phyloP scores from a whole-genome alignment of 2,888 invertebrate species.

The Dryobota labecula region DNA sequence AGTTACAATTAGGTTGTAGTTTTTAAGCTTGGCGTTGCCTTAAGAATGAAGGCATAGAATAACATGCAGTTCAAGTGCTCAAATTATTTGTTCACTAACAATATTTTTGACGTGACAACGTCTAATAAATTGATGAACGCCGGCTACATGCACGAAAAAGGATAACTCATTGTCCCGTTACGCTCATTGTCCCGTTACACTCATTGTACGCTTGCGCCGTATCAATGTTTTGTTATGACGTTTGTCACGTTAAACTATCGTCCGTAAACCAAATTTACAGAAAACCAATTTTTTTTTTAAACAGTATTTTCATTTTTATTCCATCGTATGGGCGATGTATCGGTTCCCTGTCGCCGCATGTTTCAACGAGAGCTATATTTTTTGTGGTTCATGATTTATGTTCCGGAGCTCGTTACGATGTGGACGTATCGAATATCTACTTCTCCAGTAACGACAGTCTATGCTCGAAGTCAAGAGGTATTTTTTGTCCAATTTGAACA shows the following conservation, averaged over 20 bases:
- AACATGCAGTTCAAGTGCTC: background rate
- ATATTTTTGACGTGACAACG: too few relatives aligned
- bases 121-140: too few relatives aligned
- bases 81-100: background rate
- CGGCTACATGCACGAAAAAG: too few relatives aligned
- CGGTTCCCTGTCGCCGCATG: slow-evolving; percentile 28
- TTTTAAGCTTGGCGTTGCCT: background rate
- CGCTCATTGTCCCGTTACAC: too few relatives aligned
- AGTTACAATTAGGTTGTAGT: background rate
- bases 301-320: background rate
- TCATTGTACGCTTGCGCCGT: too few relatives aligned
- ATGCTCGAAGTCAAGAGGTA: background rate
- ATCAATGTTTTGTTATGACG: too few relatives aligned
- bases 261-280: too few relatives aligned
- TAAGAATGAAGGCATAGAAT: background rate
- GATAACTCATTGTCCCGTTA: too few relatives aligned
- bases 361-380: slow-evolving; percentile 35
- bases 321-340: slow-evolving; percentile 38
- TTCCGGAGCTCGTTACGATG: slow-evolving; percentile 16
- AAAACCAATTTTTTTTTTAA: too few relatives aligned
- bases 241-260: too few relatives aligned
- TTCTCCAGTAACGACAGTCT: background rate
- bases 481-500: slow-evolving; percentile 1
- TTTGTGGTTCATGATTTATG: slow-evolving; percentile 50
- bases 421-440: slow-evolving; percentile 15